These are phyloP conservation scores for Rhynchophorus ferrugineus DNA, from an alignment of 1,140 invertebrate species.

Conservation along the genomic window DNA sequence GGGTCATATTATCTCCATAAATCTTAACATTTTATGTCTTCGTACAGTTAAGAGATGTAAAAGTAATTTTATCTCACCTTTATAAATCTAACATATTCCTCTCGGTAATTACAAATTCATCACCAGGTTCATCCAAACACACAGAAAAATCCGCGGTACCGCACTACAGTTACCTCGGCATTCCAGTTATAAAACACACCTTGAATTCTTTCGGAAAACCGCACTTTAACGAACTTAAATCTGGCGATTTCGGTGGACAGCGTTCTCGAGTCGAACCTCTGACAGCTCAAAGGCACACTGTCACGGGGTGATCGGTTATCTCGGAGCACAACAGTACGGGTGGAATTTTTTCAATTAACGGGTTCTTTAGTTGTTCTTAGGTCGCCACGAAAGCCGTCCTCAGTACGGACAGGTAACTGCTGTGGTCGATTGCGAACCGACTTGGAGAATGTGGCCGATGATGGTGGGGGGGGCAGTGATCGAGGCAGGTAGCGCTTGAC, in stretches of 20 bases:
- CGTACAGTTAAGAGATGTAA: too few relatives aligned
- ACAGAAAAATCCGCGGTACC: constrained; percentile 1
- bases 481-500: constrained; percentile 4
- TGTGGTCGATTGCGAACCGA: constrained; percentile 6
- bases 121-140: not conserved
- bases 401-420: constrained; percentile 16
- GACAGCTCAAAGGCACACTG: not conserved
- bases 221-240: constrained; percentile 7
- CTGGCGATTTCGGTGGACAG: constrained; percentile 2
- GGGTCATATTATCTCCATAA: too few relatives aligned
- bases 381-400: constrained; percentile 16
- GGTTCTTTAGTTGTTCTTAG: constrained; percentile 8
- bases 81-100: too few relatives aligned
- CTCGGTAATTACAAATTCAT: too few relatives aligned
- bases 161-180: constrained; percentile 16
- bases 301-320: too few relatives aligned
- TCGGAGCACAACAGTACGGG: constrained; percentile 2
- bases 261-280: not conserved
- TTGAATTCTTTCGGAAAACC: constrained; percentile 18
- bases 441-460: constrained; percentile 16
- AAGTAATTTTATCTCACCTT: too few relatives aligned
- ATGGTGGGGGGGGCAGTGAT: not conserved
- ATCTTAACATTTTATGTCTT: too few relatives aligned
- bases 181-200: constrained; percentile 18
- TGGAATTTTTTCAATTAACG: constrained; percentile 14